A percentile compares a stretch with the other conserved stretches of the same genome.
Evolutionary conservation across 2,797 vertebrate genomes (phyloP).

Genomic region (Hybognathus amarus): DNA sequence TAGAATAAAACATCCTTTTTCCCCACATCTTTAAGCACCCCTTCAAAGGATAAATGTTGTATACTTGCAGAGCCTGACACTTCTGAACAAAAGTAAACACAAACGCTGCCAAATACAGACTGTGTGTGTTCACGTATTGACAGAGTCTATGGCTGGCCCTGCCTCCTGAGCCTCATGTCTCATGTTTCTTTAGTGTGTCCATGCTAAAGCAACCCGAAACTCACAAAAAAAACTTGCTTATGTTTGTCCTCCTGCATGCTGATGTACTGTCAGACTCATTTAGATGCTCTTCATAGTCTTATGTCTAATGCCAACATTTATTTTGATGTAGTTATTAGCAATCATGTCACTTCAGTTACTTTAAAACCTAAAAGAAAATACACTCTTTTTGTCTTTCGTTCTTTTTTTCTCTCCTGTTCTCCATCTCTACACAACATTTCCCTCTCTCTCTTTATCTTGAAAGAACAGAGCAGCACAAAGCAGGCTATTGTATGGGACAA

Average conservation of each 20-base stretch:
- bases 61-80: not conserved
- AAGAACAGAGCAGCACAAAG: conserved; percentile 24
- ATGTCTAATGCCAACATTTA: not conserved
- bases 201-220: not conserved
- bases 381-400: not conserved
- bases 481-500: conserved; percentile 11
- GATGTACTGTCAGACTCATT: not conserved
- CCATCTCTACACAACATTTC: not conserved
- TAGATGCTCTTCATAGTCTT: not conserved
- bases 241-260: not conserved
- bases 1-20: not conserved
- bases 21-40: not conserved
- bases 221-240: not conserved
- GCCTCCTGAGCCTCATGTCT: not conserved
- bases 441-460: not conserved
- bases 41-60: not conserved
- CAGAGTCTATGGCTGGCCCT: not conserved
- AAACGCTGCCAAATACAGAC: conserved; percentile 16
- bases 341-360: not conserved
- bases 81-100: not conserved
- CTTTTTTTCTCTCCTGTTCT: not conserved
- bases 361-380: not conserved
- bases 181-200: not conserved
- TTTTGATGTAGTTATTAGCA: not conserved
- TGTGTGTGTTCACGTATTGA: not conserved